Conservation (phyloP, 2,888 invertebrate species). For the Polymixis flavicincta region DNA sequence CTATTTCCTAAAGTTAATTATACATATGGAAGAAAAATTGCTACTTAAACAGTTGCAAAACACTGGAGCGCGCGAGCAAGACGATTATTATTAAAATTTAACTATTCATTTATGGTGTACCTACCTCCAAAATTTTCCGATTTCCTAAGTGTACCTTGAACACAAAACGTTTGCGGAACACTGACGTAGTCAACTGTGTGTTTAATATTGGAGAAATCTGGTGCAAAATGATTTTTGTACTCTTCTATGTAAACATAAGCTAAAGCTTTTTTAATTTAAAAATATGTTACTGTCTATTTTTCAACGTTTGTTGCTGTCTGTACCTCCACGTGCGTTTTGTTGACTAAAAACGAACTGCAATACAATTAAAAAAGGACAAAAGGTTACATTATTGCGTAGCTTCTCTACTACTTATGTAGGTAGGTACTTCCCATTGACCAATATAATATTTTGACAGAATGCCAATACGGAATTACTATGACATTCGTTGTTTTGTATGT, state of each 20-base stretch:
- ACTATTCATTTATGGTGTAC: no score
- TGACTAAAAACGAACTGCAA: conserved; percentile 19
- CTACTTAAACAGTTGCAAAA: no score
- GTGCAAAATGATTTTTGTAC: background rate
- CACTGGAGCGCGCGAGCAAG: no score
- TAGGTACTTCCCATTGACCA: conserved; percentile 26
- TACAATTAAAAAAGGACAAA: conserved; percentile 36
- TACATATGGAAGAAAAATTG: no score
- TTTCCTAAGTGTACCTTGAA: no score
- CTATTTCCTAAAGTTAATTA: no score
- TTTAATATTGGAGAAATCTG: background rate
- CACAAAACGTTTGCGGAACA: no score
- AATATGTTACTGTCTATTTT: background rate
- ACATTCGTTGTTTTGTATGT: conserved; percentile 12
- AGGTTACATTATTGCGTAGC: conserved; percentile 15
- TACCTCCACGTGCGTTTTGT: conserved; percentile 27
- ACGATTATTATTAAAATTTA: no score
- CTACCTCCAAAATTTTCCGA: no score
- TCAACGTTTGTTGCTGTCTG: background rate
- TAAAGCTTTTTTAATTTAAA: background rate
- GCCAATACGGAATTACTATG: conserved; percentile 47
- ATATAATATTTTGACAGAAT: conserved; percentile 48
- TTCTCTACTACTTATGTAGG: conserved; percentile 3
- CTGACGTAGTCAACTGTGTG: no score
- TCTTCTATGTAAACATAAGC: no score